These are phyloP conservation scores for Tipula unca DNA, from an alignment of 2,888 invertebrate genomes.

Conservation along the genomic window DNA sequence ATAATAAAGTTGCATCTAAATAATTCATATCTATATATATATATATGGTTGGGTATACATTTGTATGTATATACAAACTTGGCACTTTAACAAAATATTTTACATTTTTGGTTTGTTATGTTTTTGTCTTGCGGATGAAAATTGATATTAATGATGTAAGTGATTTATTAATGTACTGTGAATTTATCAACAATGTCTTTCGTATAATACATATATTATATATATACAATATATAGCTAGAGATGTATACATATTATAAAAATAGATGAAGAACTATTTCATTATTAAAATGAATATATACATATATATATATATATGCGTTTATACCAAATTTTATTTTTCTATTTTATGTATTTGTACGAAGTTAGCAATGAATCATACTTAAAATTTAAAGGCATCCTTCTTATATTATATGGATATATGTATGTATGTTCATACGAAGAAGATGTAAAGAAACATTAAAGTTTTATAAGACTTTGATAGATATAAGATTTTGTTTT, in stretches of 20 bases:
- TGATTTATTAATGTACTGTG: constrained; percentile 14
- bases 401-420: no score
- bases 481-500: background rate
- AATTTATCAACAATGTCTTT: background rate
- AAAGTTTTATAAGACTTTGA: constrained; percentile 14
- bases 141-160: background rate
- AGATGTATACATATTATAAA: background rate
- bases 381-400: constrained; percentile 1
- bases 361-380: background rate
- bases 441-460: background rate
- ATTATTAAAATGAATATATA: background rate
- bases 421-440: background rate
- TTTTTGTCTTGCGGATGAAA: background rate
- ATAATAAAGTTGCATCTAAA: background rate
- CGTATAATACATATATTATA: no score
- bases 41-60: background rate
- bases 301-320: background rate
- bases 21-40: background rate
- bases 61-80: no score
- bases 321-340: background rate
- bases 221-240: no score
- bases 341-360: background rate
- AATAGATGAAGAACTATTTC: background rate
- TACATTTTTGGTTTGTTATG: background rate
- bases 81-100: background rate